Evolutionary conservation across 2,888 invertebrate species (phyloP).

Genomic region (Perdita meconis): DNA sequence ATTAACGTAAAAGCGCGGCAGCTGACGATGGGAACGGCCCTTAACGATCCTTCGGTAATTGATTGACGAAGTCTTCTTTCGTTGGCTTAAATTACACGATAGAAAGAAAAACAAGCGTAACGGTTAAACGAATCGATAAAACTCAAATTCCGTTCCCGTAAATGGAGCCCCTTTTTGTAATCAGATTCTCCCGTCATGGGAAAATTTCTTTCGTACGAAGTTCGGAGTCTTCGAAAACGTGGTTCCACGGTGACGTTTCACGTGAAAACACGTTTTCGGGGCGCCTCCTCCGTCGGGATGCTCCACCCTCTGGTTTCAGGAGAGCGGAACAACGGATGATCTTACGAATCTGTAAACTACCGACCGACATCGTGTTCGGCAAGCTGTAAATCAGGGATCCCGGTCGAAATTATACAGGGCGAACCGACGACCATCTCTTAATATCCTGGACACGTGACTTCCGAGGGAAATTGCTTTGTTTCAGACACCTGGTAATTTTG

Average conservation of each 20-base stretch:
- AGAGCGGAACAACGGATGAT: constrained; percentile 52
- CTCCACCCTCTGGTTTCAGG: constrained; percentile 51
- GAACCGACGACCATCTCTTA: constrained; percentile 46
- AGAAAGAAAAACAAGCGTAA: neutral
- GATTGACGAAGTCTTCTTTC: neutral
- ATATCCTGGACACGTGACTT: constrained; percentile 18
- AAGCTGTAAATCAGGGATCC: constrained; percentile 8
- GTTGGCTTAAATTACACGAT: neutral
- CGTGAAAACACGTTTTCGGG: constrained; percentile 25
- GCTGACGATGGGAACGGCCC: constrained; percentile 16
- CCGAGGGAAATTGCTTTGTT: neutral
- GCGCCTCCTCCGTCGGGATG: constrained; percentile 36
- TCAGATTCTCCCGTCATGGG: neutral
- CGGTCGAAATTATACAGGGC: constrained; percentile 56
- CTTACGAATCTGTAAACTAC: constrained; percentile 57
- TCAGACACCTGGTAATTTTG: constrained; percentile 11
- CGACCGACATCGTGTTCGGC: constrained; percentile 34
- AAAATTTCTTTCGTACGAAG: neutral
- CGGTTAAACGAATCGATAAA: constrained; percentile 8
- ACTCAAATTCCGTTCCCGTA: neutral
- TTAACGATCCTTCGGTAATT: constrained; percentile 31
- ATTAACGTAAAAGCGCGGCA: constrained; percentile 14
- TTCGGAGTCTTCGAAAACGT: too few species aligned
- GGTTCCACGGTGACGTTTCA: constrained; percentile 1
- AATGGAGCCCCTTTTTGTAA: neutral